These are phyloP conservation scores for Labeo rohita DNA, from an alignment of 2,113 vertebrate species.

Conservation along the genomic window DNA sequence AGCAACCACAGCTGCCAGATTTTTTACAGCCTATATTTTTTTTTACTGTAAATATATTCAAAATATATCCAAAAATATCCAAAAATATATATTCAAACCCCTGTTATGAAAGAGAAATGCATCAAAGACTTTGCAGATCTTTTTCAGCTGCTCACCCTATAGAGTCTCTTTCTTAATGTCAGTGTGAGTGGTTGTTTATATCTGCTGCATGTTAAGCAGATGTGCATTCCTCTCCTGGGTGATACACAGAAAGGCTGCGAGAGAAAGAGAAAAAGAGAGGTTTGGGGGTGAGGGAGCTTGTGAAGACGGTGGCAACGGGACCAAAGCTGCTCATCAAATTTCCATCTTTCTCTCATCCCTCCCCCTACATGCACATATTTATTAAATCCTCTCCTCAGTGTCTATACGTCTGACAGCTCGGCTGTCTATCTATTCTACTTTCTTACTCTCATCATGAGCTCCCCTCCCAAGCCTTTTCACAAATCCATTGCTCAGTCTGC, in stretches of 20 bases:
- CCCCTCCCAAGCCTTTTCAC: constrained; percentile 28
- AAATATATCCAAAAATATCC: too few relatives aligned
- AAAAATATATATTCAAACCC: background rate
- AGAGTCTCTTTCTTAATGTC: background rate
- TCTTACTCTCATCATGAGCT: constrained; percentile 18
- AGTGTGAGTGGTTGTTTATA: constrained; percentile 46
- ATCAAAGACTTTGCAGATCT: background rate
- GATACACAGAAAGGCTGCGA: constrained; percentile 33
- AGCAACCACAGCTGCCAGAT: background rate
- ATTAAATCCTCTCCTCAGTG: constrained; percentile 25
- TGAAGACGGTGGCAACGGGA: constrained; percentile 12
- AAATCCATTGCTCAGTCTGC: constrained; percentile 37
- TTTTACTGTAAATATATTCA: background rate
- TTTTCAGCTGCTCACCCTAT: background rate
- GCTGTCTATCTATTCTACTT: constrained; percentile 38
- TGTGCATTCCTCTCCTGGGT: constrained; percentile 36
- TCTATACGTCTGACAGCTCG: constrained; percentile 27
- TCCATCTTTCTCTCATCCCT: constrained; percentile 2
- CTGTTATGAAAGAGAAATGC: background rate
- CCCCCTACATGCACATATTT: constrained; percentile 16
- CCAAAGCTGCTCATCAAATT: constrained; percentile 41
- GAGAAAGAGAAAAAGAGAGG: constrained; percentile 25
- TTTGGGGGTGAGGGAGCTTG: constrained; percentile 7
- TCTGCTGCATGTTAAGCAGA: constrained; percentile 56
- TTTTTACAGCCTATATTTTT: background rate